phyloP scores from a whole-genome alignment of 2,113 vertebrate species.

The Bujurquina vittata region DNA sequence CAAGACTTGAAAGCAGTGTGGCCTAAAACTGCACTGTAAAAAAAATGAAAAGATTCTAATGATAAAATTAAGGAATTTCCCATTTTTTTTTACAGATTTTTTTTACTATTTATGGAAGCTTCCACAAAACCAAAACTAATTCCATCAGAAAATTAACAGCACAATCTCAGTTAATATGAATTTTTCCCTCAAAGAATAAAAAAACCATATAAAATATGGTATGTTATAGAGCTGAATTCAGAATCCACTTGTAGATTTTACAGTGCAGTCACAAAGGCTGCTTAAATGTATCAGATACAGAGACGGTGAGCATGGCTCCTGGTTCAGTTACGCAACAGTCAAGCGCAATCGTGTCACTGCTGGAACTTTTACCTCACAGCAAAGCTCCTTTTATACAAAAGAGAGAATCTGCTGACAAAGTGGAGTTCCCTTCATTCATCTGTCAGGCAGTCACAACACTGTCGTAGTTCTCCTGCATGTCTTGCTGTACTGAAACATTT shows the following conservation, averaged over 20 bases:
- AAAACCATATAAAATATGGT: background rate
- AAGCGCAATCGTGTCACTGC: background rate
- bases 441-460: background rate
- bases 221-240: background rate
- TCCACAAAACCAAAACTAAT: too few relatives aligned
- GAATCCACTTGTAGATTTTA: background rate
- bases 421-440: background rate
- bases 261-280: background rate
- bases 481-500: slow-evolving; percentile 30
- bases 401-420: slow-evolving; percentile 4
- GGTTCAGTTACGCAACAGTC: background rate
- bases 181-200: too few relatives aligned
- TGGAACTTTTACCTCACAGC: background rate
- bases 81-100: too few relatives aligned
- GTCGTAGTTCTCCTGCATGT: slow-evolving; percentile 6
- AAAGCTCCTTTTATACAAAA: background rate
- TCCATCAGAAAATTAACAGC: too few relatives aligned
- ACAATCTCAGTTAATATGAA: too few relatives aligned
- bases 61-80: background rate
- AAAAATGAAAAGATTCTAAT: too few relatives aligned
- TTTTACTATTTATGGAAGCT: too few relatives aligned
- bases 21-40: too few relatives aligned
- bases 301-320: background rate
- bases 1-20: too few relatives aligned
- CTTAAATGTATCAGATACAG: background rate